Conservation (phyloP, 2,113 vertebrate genomes). For the Formicarius rufipectus region DNA sequence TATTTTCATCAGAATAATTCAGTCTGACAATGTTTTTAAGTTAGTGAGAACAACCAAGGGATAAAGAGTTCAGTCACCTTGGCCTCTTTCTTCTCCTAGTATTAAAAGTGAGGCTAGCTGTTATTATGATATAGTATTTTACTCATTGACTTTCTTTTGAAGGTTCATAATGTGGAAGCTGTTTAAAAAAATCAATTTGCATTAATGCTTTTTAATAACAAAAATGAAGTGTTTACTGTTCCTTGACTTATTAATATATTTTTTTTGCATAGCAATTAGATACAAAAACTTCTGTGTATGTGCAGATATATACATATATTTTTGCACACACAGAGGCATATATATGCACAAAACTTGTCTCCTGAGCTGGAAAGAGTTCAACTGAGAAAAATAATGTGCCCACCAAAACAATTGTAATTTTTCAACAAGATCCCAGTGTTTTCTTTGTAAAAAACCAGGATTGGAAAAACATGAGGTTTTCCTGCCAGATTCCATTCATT, state of each 20-base stretch:
- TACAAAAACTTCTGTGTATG: neutral
- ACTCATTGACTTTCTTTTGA: conserved; percentile 62
- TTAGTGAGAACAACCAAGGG: conserved; percentile 35
- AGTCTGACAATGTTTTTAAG: conserved; percentile 52
- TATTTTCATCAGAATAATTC: conserved; percentile 60
- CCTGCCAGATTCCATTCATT: conserved; percentile 80
- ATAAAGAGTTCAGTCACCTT: conserved; percentile 63
- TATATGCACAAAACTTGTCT: conserved; percentile 15
- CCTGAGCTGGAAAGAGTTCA: conserved; percentile 24
- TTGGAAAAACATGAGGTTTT: conserved; percentile 78
- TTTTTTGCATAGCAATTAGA: conserved; percentile 7
- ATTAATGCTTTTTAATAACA: conserved; percentile 55
- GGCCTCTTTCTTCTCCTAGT: conserved; percentile 47
- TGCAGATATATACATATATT: neutral
- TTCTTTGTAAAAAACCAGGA: conserved; percentile 75
- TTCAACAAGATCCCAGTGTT: conserved; percentile 75
- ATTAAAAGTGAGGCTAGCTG: conserved; percentile 30
- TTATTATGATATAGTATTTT: conserved; percentile 60
- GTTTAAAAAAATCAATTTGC: conserved; percentile 37
- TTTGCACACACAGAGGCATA: neutral
- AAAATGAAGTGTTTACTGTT: conserved; percentile 29
- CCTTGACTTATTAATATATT: neutral
- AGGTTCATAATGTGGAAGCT: conserved; percentile 38
- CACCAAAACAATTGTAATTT: conserved; percentile 52
- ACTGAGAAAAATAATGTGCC: conserved; percentile 19